Conservation (phyloP, 2,888 invertebrate species). For the Nipponacmea schrenckii region DNA sequence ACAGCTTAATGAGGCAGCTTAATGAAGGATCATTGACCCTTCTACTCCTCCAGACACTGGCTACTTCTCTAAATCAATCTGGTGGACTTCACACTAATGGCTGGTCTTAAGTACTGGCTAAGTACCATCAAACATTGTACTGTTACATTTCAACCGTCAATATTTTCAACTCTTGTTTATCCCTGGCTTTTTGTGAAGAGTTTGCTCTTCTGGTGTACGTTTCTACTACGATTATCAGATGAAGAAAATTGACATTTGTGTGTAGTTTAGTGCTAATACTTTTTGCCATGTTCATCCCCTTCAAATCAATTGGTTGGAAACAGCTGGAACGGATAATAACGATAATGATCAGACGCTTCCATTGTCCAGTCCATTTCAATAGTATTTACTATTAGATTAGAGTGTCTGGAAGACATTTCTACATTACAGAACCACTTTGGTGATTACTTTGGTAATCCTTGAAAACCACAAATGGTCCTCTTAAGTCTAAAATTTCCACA, state of each 20-base stretch:
- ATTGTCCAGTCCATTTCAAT: neutral
- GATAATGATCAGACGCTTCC: neutral
- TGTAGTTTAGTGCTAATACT: neutral
- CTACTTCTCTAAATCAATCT: neutral
- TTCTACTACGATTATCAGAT: neutral
- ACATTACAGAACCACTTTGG: neutral
- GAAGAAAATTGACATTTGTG: constrained; percentile 4
- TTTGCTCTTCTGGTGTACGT: neutral
- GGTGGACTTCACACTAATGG: neutral
- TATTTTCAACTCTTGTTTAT: constrained; percentile 5
- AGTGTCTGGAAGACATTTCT: neutral
- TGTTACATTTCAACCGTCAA: neutral
- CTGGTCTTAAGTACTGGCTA: too few relatives aligned
- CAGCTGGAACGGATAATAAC: constrained; percentile 4
- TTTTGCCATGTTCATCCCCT: constrained; percentile 1
- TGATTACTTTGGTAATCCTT: neutral
- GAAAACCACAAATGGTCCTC: constrained; percentile 1
- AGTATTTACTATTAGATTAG: neutral
- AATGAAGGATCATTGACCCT: neutral
- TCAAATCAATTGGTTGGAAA: constrained; percentile 6
- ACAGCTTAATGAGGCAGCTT: neutral
- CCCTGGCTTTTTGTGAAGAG: neutral
- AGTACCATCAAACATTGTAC: too few relatives aligned
- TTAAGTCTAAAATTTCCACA: neutral
- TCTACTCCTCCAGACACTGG: neutral